Percentiles rank a stretch among this genome's conserved stretches.
Evolutionary conservation across 2,888 invertebrate genomes (phyloP).

Genomic region (Synanthedon andrenaeformis): DNA sequence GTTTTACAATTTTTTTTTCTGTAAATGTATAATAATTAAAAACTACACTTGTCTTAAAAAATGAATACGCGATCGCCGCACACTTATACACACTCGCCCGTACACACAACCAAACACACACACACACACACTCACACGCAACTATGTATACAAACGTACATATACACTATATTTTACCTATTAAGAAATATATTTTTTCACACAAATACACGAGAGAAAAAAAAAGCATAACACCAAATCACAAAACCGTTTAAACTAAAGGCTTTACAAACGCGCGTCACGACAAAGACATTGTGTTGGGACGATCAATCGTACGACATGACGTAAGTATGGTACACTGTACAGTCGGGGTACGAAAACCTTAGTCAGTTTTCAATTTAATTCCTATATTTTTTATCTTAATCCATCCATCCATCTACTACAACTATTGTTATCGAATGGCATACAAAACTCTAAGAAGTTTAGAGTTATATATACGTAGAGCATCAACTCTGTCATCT

Average conservation of each 20-base stretch:
- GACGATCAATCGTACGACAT: no score
- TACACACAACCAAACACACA: conserved; percentile 24
- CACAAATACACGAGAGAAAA: conserved; percentile 15
- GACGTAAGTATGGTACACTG: no score
- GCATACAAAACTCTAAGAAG: no score
- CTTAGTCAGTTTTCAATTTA: no score
- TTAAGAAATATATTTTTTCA: conserved; percentile 2
- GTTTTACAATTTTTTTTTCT: conserved; percentile 26
- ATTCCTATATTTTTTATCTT: no score
- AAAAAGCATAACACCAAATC: conserved; percentile 45
- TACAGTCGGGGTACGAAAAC: no score
- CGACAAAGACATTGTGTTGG: neutral
- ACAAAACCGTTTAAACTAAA: conserved; percentile 15
- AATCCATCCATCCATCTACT: no score
- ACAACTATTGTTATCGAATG: no score
- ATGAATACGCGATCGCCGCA: conserved; percentile 45
- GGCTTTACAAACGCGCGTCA: neutral
- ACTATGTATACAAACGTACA: conserved; percentile 21
- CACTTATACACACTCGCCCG: conserved; percentile 13
- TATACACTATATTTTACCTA: neutral
- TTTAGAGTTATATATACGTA: no score
- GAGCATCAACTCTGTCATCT: no score
- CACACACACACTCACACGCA: conserved; percentile 12
- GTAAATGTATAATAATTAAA: conserved; percentile 47
- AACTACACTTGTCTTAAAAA: conserved; percentile 56